Base-by-base conservation (phyloP, 2,113 vertebrate species). In the Podocnemis expansa region DNA sequence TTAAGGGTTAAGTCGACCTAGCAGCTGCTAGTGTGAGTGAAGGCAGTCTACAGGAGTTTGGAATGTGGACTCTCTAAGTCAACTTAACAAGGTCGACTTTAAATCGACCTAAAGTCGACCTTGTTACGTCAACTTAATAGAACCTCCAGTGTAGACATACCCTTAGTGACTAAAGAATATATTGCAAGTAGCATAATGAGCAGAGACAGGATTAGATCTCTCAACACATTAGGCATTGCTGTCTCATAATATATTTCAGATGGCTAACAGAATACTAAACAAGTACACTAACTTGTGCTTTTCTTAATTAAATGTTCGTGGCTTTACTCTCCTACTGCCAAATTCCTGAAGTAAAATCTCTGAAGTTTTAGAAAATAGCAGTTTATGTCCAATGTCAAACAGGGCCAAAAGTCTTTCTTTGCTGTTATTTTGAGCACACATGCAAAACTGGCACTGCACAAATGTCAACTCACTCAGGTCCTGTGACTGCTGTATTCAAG, bases 371-470 rank as follows among this genome's bases (percentile, higher is more conserved):
- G 87, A 60, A 84, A n/a, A 2, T 38, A 84, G 79, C 51, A 81
- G 52, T 81, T 81, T 80, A 87, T 58, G 88, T 38, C n/a, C 84
- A 80, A 29, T 73, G 90, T 80, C 52, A 82, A 60, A 10, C 52
- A 34, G 92, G 89, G 94, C 91, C 91, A 92, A 82, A 96, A 94
- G 1, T 86, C 84, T 75, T 31, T 76, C 80, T 94, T 95, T 92
- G 76, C 93, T 87, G 82, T 88, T 96, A 95, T 96, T 97, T 94
- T n/a, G 17, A 91, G 93, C 82, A 67, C 0, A 0, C 43, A 19
- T 73, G 55, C 78, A 80, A 84, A 94, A 79, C 6, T 86, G 82
- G 87, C 89, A 84, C 86, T 51, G 86, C 87, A 82, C 92, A 95
- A 91, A 96, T 89, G 90, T 91, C 96, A 95, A 63, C 76, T 90